A percentile compares a stretch with the other conserved stretches of the same genome.
phyloP scores from a whole-genome alignment of 2,797 vertebrate species.

The Cottoperca gobio region DNA sequence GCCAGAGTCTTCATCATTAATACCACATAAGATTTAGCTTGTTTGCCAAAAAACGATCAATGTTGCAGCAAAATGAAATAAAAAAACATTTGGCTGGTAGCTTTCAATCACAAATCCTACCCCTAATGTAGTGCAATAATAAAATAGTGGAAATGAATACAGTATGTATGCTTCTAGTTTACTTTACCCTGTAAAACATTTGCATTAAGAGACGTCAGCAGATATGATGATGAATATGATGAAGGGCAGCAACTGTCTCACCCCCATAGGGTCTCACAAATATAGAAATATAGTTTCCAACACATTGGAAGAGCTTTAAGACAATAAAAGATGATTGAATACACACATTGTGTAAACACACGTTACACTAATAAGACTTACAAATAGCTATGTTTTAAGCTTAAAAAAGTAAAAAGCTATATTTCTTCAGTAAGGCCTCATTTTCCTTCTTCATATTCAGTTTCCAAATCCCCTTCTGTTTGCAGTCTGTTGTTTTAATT shows the following conservation, averaged over 20 bases:
- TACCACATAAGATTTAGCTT: background rate
- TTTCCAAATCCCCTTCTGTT: background rate
- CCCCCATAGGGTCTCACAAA: background rate
- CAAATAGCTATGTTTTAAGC: constrained; percentile 39
- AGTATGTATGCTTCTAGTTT: constrained; percentile 13
- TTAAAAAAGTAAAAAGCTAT: constrained; percentile 56
- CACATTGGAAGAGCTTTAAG: constrained; percentile 36
- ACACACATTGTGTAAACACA: constrained; percentile 14
- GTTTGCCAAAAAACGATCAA: background rate
- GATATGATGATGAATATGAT: constrained; percentile 4
- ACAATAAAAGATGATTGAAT: constrained; percentile 19
- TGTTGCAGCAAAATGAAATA: constrained; percentile 9
- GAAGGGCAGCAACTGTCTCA: constrained; percentile 38
- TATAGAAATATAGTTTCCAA: constrained; percentile 20
- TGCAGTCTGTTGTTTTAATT: background rate
- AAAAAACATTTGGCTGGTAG: constrained; percentile 18
- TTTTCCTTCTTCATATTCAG: constrained; percentile 29
- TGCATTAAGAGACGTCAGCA: constrained; percentile 40
- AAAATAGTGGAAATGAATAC: background rate
- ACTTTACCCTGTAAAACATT: constrained; percentile 40
- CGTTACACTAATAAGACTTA: constrained; percentile 10
- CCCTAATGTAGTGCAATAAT: constrained; percentile 28
- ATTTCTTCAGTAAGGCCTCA: constrained; percentile 60
- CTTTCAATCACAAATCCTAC: background rate
- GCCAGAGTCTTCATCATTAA: background rate